Conservation (phyloP, 2,113 vertebrate species). For the Montifringilla adamsi region DNA sequence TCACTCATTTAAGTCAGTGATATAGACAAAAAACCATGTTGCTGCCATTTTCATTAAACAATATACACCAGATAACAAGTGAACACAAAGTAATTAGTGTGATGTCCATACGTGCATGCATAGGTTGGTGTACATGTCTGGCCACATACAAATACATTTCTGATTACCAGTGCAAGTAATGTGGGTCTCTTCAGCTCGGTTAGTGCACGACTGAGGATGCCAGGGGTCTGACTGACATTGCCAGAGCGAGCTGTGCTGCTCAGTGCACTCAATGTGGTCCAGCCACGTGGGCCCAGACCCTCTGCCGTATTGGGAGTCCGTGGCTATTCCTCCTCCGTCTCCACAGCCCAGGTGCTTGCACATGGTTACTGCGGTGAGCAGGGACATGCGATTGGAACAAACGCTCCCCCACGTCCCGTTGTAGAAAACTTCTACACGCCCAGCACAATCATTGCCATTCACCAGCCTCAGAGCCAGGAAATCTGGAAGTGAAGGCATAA, state of each 20-base stretch:
- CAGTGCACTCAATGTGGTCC: slow-evolving; percentile 35
- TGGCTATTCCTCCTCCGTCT: not conserved
- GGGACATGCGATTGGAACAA: slow-evolving; percentile 51
- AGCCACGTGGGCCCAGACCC: slow-evolving; percentile 45
- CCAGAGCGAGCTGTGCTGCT: slow-evolving; percentile 32
- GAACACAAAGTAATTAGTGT: not conserved
- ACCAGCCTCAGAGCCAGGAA: slow-evolving; percentile 41
- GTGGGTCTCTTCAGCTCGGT: slow-evolving; percentile 52
- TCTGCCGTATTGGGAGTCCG: not conserved
- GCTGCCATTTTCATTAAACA: not conserved
- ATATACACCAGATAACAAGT: not conserved
- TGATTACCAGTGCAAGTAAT: slow-evolving; percentile 48
- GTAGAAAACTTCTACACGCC: slow-evolving; percentile 53
- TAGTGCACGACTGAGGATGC: slow-evolving; percentile 30
- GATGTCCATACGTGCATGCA: no score
- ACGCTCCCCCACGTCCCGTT: slow-evolving; percentile 48
- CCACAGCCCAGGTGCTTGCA: slow-evolving; percentile 46
- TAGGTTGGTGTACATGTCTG: not conserved
- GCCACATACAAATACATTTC: not conserved
- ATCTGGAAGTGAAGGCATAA: not conserved
- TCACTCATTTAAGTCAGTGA: not conserved
- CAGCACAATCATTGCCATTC: not conserved
- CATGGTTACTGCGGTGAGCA: not conserved
- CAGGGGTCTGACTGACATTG: slow-evolving; percentile 55
- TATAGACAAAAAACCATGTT: not conserved